Percentiles rank a stretch among this genome's conserved stretches.
Evolutionary conservation across 2,888 invertebrate species (phyloP).

Genomic region (Nemurella pictetii): DNA sequence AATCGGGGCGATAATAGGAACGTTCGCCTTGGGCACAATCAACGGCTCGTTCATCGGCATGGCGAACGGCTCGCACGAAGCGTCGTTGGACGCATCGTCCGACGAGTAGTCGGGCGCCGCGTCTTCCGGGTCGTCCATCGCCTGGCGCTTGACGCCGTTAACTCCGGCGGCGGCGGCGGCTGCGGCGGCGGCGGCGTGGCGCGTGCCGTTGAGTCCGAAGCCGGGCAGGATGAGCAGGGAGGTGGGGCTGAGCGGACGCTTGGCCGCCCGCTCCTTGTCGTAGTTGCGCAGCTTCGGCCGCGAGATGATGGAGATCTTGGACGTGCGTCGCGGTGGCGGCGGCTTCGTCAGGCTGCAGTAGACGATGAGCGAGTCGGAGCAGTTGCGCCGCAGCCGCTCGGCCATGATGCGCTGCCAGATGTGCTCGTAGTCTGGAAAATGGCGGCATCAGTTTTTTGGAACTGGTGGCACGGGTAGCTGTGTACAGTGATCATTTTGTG

Average conservation of each 20-base stretch:
- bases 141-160: constrained; percentile 38
- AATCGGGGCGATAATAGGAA: too few relatives aligned
- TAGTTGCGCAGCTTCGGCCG: constrained; percentile 8
- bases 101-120: too few relatives aligned
- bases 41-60: too few relatives aligned
- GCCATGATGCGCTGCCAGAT: constrained; percentile 66
- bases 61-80: too few relatives aligned
- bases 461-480: too few relatives aligned
- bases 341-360: constrained; percentile 41
- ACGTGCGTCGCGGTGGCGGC: neutral
- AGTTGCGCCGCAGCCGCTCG: constrained; percentile 55
- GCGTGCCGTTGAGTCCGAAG: constrained; percentile 38
- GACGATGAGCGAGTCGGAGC: constrained; percentile 43
- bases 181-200: constrained; percentile 30
- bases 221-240: constrained; percentile 32
- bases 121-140: constrained; percentile 26
- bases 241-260: constrained; percentile 38
- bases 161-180: neutral
- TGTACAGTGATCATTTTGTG: too few relatives aligned
- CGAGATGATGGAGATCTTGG: neutral
- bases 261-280: constrained; percentile 8
- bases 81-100: too few relatives aligned
- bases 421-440: constrained; percentile 61
- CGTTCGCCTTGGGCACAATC: too few relatives aligned
- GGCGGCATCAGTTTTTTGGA: constrained; percentile 33